Evolutionary conservation across 2,797 vertebrate species (phyloP).

Genomic region (Heterohyrax brucei): DNA sequence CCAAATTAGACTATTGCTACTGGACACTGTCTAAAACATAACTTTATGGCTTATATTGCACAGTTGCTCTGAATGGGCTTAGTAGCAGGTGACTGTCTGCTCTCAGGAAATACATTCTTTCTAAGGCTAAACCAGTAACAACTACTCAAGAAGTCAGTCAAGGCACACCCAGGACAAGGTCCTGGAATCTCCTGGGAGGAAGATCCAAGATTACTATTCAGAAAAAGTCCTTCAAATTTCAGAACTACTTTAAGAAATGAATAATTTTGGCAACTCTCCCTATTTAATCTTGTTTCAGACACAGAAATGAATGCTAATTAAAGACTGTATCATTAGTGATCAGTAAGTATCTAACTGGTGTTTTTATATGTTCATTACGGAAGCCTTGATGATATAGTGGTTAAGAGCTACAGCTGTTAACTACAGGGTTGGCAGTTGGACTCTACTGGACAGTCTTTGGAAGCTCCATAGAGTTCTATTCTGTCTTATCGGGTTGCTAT

Average conservation of each 20-base stretch:
- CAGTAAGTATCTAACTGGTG: background rate
- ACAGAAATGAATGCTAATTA: background rate
- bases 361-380: background rate
- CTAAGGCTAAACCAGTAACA: background rate
- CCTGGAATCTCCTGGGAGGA: background rate
- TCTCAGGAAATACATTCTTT: background rate
- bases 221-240: background rate
- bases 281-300: background rate
- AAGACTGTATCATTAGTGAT: background rate
- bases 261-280: background rate
- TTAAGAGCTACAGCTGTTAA: too few species aligned
- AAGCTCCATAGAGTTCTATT: too few species aligned
- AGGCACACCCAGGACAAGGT: background rate
- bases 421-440: too few species aligned
- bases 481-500: too few species aligned
- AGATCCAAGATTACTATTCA: background rate
- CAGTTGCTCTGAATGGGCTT: slow-evolving; percentile 41
- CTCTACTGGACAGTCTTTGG: too few species aligned
- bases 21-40: slow-evolving; percentile 65
- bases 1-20: slow-evolving; percentile 57
- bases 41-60: slow-evolving; percentile 61
- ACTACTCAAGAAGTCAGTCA: background rate
- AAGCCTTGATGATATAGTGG: too few species aligned
- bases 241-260: slow-evolving; percentile 15
- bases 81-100: background rate